Base-by-base conservation (phyloP, 2,888 invertebrate genomes). In the Iselma pallidipennis region DNA sequence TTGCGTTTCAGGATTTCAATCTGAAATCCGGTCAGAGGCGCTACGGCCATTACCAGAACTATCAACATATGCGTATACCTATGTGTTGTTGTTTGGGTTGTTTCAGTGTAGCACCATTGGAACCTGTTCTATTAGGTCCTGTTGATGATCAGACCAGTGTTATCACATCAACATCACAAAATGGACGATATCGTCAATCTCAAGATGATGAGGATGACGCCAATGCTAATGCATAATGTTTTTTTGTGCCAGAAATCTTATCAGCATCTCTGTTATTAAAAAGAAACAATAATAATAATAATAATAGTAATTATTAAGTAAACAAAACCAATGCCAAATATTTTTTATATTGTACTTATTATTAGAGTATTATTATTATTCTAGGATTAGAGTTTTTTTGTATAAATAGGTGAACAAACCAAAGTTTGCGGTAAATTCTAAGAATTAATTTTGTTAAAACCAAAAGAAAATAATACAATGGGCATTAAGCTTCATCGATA, bases 81-180 rank as follows among this genome's bases (percentile, higher is more conserved):
- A n/a, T n/a, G n/a, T n/a, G 6, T 19, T 31, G 25, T 54, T 55
- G 52, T 21, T 31, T 62, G 59, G 50, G 51, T 70, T 62, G 61
- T 81, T 83, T 54, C 75, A 88, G 87, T 71, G 85, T 86, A 54
- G 85, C 87, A 70, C 84, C 87, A 65, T 78, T 88, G 74, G 88
- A 87, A 74, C 83, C 85, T 55, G 81, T 83, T 62, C 57, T 70
- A 63, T 78, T 78, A 69, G 78, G 76, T 67, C 77, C 80, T 14
- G 72, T 66, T 33, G 79, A 78, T 53, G 80, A 80, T 64, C 80
- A 80, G 68, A 70, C 78, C 14, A 77, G 77, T 55, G 80, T 80
- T 10, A 80, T 80, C 26, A 80, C 80, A 5, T 78, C 80, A 12
- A 79, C 79, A 3, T 78, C 72, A 5, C 75, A 74, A 58, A 69